Evolutionary conservation across 2,888 invertebrate species (phyloP).

Genomic region (Merodon equestris): DNA sequence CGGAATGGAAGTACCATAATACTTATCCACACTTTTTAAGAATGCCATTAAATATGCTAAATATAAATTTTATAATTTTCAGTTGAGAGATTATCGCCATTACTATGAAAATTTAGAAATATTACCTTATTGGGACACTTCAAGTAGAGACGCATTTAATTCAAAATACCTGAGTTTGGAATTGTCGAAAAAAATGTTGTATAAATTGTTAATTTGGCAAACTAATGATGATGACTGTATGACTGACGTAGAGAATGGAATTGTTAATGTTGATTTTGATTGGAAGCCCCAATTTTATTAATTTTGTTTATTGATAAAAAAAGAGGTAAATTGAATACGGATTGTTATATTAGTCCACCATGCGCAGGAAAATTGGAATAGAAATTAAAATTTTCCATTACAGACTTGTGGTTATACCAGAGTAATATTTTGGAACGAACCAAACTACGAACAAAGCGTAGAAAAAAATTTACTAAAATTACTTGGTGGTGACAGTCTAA

Average conservation of each 20-base stretch:
- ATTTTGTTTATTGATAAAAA: slow-evolving; percentile 17
- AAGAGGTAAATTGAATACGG: not conserved
- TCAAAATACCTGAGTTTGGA: not conserved
- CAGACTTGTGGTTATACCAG: not conserved
- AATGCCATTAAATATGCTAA: slow-evolving; percentile 10
- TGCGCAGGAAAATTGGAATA: slow-evolving; percentile 16
- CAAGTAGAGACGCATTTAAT: not conserved
- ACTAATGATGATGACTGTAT: not conserved
- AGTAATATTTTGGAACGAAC: slow-evolving; percentile 1
- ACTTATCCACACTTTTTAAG: not conserved
- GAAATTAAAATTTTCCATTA: slow-evolving; percentile 2
- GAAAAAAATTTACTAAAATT: slow-evolving; percentile 5
- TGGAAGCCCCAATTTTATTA: slow-evolving; percentile 8
- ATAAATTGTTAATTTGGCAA: slow-evolving; percentile 5
- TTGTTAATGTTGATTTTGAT: not conserved
- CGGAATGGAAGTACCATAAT: slow-evolving; percentile 9
- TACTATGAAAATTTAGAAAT: slow-evolving; percentile 3
- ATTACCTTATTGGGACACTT: slow-evolving; percentile 15
- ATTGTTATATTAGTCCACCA: slow-evolving; percentile 11
- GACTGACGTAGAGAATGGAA: not conserved
- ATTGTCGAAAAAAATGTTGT: slow-evolving; percentile 2
- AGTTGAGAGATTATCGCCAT: slow-evolving; percentile 1
- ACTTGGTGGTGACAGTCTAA: slow-evolving; percentile 1
- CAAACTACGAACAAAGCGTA: not conserved
- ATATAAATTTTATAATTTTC: slow-evolving; percentile 9